Conservation (phyloP, 1,140 invertebrate genomes). For the Drosophila punjabiensis region DNA sequence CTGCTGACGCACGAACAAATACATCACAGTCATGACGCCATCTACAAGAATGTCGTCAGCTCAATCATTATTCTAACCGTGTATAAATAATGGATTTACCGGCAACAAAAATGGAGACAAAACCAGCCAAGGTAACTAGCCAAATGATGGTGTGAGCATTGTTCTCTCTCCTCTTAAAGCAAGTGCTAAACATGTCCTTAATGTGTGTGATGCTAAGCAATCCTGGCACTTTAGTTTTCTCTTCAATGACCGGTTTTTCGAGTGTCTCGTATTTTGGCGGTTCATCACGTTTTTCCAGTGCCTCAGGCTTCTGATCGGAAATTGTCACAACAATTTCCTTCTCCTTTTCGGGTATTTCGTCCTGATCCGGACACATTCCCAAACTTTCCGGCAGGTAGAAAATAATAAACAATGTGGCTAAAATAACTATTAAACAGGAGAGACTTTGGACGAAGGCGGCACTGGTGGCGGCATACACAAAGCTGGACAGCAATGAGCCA, state of each 20-base stretch:
- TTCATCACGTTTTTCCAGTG: conserved; percentile 16
- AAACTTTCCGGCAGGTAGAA: conserved; percentile 75
- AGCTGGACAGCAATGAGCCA: conserved; percentile 87
- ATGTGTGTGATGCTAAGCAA: conserved; percentile 87
- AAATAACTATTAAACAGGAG: conserved; percentile 50
- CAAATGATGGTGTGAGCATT: conserved; percentile 88
- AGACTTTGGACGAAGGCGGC: conserved; percentile 61
- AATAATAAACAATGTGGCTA: conserved; percentile 67
- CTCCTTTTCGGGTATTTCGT: conserved; percentile 13
- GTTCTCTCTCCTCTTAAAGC: conserved; percentile 87
- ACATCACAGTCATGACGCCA: conserved; percentile 86
- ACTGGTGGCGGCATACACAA: conserved; percentile 70
- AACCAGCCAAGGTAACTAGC: conserved; percentile 87
- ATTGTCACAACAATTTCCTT: conserved; percentile 20
- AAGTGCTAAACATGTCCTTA: conserved; percentile 87
- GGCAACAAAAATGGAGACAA: conserved; percentile 86
- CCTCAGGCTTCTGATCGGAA: conserved; percentile 16
- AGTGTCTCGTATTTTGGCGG: conserved; percentile 20
- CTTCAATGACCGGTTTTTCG: background rate
- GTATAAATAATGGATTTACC: conserved; percentile 54
- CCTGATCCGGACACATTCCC: conserved; percentile 38
- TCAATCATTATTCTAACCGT: conserved; percentile 7
- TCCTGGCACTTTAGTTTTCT: conserved; percentile 42
- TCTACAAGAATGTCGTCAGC: conserved; percentile 42
- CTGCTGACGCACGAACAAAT: conserved; percentile 88